A percentile compares a stretch with the other conserved stretches of the same genome.
Conservation (phyloP, 2,888 invertebrate genomes). For the Drosophila infuscata region DNA sequence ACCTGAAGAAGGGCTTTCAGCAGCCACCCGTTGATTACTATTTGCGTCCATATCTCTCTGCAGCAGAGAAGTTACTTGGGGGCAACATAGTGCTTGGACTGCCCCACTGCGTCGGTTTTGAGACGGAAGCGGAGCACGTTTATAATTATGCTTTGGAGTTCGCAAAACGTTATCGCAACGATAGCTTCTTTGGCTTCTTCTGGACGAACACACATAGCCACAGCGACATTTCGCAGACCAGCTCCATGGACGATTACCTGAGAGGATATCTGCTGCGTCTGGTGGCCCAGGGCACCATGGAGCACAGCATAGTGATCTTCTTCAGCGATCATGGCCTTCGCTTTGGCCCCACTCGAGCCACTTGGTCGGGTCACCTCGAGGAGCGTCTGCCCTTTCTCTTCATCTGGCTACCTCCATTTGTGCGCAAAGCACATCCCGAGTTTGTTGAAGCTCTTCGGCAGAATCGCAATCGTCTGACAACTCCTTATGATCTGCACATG, state of each 20-base stretch:
- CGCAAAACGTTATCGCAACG: conserved; percentile 87
- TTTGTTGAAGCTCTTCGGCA: conserved; percentile 86
- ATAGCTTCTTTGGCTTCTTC: conserved; percentile 90
- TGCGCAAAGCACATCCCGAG: conserved; percentile 86
- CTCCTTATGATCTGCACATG: conserved; percentile 91
- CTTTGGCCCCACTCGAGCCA: conserved; percentile 89
- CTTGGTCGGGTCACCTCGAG: conserved; percentile 91
- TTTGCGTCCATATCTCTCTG: conserved; percentile 90
- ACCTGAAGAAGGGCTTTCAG: conserved; percentile 90
- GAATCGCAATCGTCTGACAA: conserved; percentile 89
- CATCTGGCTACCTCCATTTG: conserved; percentile 88
- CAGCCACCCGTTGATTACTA: conserved; percentile 93
- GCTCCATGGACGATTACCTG: conserved; percentile 88
- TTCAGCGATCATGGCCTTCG: conserved; percentile 93
- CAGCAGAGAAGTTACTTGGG: conserved; percentile 87
- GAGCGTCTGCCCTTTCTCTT: conserved; percentile 91
- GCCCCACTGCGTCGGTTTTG: conserved; percentile 88
- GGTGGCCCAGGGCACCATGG: conserved; percentile 87
- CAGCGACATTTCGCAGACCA: conserved; percentile 88
- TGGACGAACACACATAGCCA: conserved; percentile 93
- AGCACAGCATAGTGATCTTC: conserved; percentile 89
- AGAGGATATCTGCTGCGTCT: conserved; percentile 87
- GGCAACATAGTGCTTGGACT: conserved; percentile 86
- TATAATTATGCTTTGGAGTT: conserved; percentile 90
- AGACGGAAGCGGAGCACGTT: conserved; percentile 89